Evolutionary conservation across 2,888 invertebrate genomes (phyloP).

Genomic region (Agapostemon virescens): DNA sequence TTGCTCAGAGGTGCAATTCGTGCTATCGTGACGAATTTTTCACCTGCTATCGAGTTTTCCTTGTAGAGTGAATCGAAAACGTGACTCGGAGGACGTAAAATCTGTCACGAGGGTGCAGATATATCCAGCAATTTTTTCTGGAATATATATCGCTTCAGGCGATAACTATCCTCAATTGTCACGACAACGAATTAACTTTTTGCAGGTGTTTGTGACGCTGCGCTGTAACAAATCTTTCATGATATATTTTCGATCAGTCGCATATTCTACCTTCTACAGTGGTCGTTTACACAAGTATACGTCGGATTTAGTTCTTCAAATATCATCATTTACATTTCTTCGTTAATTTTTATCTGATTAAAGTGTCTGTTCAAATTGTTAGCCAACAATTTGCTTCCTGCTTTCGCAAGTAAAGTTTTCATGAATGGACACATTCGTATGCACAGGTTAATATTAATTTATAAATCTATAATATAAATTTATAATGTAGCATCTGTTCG

Average conservation of each 20-base stretch:
- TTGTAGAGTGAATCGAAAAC: conserved; percentile 20
- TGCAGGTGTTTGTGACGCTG: background rate
- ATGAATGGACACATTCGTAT: too few species aligned
- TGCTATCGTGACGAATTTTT: conserved; percentile 35
- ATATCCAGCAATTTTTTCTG: conserved; percentile 1
- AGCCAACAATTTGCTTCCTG: background rate
- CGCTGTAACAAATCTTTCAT: background rate
- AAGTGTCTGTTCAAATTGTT: background rate
- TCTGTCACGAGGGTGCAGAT: conserved; percentile 15
- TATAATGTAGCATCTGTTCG: too few species aligned
- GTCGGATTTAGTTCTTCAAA: background rate
- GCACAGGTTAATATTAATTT: background rate
- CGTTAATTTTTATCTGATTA: background rate
- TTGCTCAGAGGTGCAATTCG: conserved; percentile 10
- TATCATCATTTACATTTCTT: background rate
- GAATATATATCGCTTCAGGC: background rate
- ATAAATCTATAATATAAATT: background rate
- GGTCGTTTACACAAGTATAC: background rate
- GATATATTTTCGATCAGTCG: background rate
- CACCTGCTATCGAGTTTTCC: conserved; percentile 20
- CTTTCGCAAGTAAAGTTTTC: too few species aligned
- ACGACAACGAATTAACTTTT: conserved; percentile 18
- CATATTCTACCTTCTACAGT: background rate
- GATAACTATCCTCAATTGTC: conserved; percentile 10
- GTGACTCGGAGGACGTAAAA: conserved; percentile 18